Percentiles rank a stretch among this genome's conserved stretches.
These are phyloP conservation scores for Acanthurus leucopareius DNA, from an alignment of 2,797 vertebrate genomes.

Conservation along the genomic window DNA sequence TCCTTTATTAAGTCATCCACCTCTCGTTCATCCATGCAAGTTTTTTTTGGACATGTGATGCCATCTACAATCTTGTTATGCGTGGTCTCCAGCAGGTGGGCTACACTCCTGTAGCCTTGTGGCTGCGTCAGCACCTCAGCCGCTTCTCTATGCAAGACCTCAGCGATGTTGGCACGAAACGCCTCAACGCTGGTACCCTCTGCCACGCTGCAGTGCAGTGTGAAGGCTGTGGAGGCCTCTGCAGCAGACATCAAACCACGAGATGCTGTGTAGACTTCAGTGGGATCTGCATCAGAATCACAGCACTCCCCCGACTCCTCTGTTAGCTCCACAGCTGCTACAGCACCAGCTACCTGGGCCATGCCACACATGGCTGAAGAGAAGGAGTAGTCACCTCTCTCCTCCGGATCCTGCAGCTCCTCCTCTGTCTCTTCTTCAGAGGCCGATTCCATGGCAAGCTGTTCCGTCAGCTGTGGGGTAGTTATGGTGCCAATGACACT, in stretches of 20 bases:
- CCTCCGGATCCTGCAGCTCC: slow-evolving; percentile 65
- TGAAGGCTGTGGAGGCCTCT: slow-evolving; percentile 86
- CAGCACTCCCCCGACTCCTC: slow-evolving; percentile 68
- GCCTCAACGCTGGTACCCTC: slow-evolving; percentile 87
- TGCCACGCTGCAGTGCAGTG: slow-evolving; percentile 87
- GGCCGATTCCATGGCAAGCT: slow-evolving; percentile 85
- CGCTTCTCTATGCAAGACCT: slow-evolving; percentile 91
- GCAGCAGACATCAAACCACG: slow-evolving; percentile 87
- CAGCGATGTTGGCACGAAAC: slow-evolving; percentile 89
- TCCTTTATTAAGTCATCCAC: slow-evolving; percentile 91
- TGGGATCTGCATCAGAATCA: slow-evolving; percentile 74
- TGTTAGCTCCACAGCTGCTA: slow-evolving; percentile 90
- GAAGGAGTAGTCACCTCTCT: slow-evolving; percentile 87
- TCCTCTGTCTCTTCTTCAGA: slow-evolving; percentile 61
- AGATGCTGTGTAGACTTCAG: slow-evolving; percentile 81
- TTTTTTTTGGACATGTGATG: slow-evolving; percentile 85
- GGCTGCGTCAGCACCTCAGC: slow-evolving; percentile 88
- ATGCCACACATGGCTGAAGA: slow-evolving; percentile 93
- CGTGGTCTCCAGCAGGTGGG: slow-evolving; percentile 90
- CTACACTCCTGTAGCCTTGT: slow-evolving; percentile 85
- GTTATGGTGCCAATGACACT: slow-evolving; percentile 95
- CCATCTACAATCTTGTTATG: slow-evolving; percentile 90
- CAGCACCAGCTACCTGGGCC: slow-evolving; percentile 92
- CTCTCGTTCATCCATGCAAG: slow-evolving; percentile 82
- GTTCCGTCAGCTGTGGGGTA: slow-evolving; percentile 90